Evolutionary conservation across 1,140 invertebrate genomes (phyloP).

Genomic region (Saccostrea cuccullata): DNA sequence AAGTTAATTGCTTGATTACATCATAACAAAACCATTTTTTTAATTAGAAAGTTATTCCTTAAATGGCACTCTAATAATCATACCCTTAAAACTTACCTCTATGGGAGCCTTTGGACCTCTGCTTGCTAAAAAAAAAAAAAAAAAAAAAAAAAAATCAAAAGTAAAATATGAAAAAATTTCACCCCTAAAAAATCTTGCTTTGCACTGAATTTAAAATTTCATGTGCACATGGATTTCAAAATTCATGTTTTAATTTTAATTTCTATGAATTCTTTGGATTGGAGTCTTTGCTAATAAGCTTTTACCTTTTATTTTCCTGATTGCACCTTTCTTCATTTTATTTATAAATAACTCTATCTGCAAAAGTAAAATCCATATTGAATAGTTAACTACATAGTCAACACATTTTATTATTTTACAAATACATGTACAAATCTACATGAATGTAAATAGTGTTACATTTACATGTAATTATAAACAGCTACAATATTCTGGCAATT

Average conservation of each 20-base stretch:
- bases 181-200: background rate
- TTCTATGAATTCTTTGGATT: no score
- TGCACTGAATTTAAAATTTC: background rate
- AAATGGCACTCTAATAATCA: background rate
- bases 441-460: no score
- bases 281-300: no score
- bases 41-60: no score
- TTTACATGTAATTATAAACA: no score
- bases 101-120: conserved; percentile 16
- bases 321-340: conserved; percentile 21
- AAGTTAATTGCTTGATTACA: no score
- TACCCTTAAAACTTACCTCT: background rate
- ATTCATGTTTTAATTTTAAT: no score
- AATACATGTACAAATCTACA: background rate
- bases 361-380: conserved; percentile 12
- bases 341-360: background rate
- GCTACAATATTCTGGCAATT: no score
- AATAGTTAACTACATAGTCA: background rate
- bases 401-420: background rate
- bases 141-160: no score
- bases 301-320: background rate
- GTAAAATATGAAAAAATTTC: background rate
- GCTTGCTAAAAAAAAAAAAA: background rate
- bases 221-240: background rate
- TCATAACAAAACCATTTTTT: no score